Conservation (phyloP, 23 tunicate species). For the Halocynthia aurantium region DNA sequence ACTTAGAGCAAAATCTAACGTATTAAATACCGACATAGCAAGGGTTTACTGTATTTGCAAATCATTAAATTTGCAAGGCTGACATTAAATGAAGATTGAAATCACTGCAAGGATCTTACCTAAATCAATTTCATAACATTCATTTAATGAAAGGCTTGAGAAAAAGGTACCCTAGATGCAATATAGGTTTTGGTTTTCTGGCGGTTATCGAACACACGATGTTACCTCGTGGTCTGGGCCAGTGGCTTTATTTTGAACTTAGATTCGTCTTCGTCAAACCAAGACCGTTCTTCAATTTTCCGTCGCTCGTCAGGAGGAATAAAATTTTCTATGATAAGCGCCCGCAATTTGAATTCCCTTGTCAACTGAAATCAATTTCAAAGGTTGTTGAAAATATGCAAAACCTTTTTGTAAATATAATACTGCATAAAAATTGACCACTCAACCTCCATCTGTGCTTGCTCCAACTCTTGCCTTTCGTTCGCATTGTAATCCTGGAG, state of each 20-base stretch:
- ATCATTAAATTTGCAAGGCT: too few relatives aligned
- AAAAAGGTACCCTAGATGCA: too few relatives aligned
- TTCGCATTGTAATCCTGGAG: slow-evolving; percentile 29
- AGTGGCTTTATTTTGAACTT: slow-evolving; percentile 40
- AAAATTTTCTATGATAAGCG: slow-evolving; percentile 74
- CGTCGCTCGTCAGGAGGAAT: slow-evolving; percentile 59
- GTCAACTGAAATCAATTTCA: slow-evolving; percentile 44
- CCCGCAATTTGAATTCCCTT: slow-evolving; percentile 53
- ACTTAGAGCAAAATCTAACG: too few relatives aligned
- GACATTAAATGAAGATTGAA: too few relatives aligned
- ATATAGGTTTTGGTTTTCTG: too few relatives aligned
- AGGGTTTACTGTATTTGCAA: too few relatives aligned
- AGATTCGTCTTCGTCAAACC: slow-evolving; percentile 64
- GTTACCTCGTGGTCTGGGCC: slow-evolving; percentile 28
- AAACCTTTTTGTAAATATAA: neutral
- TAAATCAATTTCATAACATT: too few relatives aligned
- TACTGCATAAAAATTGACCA: neutral
- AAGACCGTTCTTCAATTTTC: slow-evolving; percentile 65
- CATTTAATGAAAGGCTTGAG: too few relatives aligned
- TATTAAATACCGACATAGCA: too few relatives aligned
- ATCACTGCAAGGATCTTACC: too few relatives aligned
- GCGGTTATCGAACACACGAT: too few relatives aligned
- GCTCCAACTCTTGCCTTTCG: slow-evolving; percentile 66
- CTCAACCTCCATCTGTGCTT: slow-evolving; percentile 70
- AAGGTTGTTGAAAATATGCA: neutral